Percentiles rank a stretch among this genome's conserved stretches.
These are phyloP conservation scores for Chionis minor DNA, from an alignment of 2,113 vertebrate species.

Conservation along the genomic window DNA sequence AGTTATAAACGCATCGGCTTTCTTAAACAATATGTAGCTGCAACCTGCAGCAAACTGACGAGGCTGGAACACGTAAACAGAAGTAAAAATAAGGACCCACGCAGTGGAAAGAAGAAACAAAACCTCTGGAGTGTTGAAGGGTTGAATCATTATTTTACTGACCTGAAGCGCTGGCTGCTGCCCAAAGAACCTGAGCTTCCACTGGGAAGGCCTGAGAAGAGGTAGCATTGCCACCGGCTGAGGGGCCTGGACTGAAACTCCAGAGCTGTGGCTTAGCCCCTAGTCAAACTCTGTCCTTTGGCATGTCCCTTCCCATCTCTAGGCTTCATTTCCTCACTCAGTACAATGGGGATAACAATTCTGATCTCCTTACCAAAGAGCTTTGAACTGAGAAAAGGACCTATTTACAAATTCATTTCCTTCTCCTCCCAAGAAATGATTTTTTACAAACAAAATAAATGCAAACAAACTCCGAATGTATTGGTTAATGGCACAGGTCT, in stretches of 20 bases:
- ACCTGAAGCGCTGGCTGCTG: slow-evolving; percentile 7
- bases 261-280: not conserved
- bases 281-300: not conserved
- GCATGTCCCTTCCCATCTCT: not conserved
- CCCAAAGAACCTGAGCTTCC: not conserved
- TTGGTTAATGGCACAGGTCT: not conserved
- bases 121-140: not conserved
- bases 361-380: not conserved
- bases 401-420: not conserved
- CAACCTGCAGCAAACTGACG: not conserved
- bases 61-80: not conserved
- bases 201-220: not conserved
- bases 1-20: not conserved
- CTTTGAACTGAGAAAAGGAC: not conserved
- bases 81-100: not conserved
- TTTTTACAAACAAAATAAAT: not conserved
- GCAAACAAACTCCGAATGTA: rapidly evolving
- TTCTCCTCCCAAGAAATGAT: not conserved
- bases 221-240: not conserved
- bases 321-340: not conserved
- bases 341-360: not conserved
- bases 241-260: not conserved
- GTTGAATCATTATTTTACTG: not conserved
- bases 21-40: not conserved
- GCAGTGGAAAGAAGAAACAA: not conserved